Evolutionary conservation across 2,888 invertebrate genomes (phyloP).

Genomic region (Acanthosoma haemorrhoidale): DNA sequence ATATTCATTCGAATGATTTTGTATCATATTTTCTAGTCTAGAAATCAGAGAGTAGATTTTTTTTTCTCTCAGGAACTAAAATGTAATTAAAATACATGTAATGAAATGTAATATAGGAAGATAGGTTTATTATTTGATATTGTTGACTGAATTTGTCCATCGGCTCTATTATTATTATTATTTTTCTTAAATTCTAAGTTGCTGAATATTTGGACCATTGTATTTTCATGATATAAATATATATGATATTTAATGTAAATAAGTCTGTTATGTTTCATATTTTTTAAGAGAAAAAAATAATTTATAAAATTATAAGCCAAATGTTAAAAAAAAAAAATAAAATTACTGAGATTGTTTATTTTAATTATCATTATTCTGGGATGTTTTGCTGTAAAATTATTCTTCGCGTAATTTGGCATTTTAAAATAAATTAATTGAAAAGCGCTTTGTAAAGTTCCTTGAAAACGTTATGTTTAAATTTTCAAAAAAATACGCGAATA

Average conservation of each 20-base stretch:
- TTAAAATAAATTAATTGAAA: neutral
- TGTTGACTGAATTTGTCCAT: neutral
- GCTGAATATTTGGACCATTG: neutral
- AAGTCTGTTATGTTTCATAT: constrained; percentile 11
- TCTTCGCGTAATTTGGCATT: constrained; percentile 3
- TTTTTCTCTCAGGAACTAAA: neutral
- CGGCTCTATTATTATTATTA: neutral
- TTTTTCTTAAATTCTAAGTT: neutral
- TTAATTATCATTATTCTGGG: neutral
- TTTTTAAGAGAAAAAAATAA: constrained; percentile 8
- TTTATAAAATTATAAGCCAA: constrained; percentile 13
- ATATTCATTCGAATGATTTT: neutral
- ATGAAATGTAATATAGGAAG: neutral
- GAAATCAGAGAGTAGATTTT: neutral
- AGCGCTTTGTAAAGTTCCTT: constrained; percentile 24
- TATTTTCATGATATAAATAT: constrained; percentile 1
- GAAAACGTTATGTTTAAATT: constrained; percentile 13
- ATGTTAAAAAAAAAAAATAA: neutral
- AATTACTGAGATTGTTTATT: neutral
- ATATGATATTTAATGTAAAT: neutral
- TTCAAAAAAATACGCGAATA: neutral
- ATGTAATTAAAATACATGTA: constrained; percentile 9
- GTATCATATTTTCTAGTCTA: neutral
- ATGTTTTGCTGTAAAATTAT: neutral
- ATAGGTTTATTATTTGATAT: neutral